Percentiles rank a stretch among this genome's conserved stretches.
Evolutionary conservation across 2,797 vertebrate species (phyloP).

Genomic region (Sebastes cheni): DNA sequence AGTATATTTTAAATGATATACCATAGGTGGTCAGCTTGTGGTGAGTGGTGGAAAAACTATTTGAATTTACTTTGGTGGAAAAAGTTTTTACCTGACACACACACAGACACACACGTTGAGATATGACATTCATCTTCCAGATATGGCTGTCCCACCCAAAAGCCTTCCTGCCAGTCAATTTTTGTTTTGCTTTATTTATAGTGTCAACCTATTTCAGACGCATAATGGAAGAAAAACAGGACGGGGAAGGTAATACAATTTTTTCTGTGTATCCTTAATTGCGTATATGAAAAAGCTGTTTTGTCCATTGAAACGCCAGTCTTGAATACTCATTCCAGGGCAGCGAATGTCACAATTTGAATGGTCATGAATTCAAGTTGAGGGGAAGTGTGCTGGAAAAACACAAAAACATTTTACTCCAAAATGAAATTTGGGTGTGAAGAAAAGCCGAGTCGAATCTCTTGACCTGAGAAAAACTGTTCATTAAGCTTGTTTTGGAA

Average conservation of each 20-base stretch:
- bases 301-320: background rate
- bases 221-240: background rate
- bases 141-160: background rate
- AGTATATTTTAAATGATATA: background rate
- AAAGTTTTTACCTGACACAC: background rate
- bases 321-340: background rate
- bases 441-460: background rate
- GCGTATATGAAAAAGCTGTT: background rate
- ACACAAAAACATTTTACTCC: background rate
- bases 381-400: background rate
- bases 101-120: background rate
- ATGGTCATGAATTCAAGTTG: background rate
- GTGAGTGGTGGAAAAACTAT: too few species aligned
- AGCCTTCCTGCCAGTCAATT: background rate
- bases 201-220: background rate
- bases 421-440: background rate
- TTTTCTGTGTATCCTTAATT: conserved; percentile 12
- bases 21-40: background rate
- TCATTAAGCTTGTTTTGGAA: conserved; percentile 7
- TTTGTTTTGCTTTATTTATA: background rate
- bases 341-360: background rate
- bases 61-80: background rate
- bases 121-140: background rate
- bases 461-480: conserved; percentile 2
- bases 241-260: background rate